Evolutionary conservation across 2,888 invertebrate species (phyloP), one percentile per base, ranked within the genome.

Genomic region (Neoaliturus tenellus): DNA sequence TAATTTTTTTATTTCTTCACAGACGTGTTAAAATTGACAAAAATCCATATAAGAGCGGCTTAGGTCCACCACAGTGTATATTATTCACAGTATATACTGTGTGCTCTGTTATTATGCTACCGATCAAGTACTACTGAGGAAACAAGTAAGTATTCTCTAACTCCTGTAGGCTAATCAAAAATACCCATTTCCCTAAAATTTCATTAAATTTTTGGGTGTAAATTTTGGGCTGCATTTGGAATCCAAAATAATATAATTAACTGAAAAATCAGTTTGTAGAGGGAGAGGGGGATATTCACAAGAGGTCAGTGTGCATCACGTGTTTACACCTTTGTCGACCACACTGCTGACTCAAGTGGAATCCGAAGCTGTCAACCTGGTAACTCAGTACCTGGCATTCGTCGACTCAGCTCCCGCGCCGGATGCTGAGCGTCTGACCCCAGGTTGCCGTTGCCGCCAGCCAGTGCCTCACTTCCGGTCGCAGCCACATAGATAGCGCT

Each of bases 341-440:
- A 14, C 44, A 17, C 44, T 12, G 6, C 20, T 3, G 3, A 6
- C 20, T 20, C 55, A 3, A 55, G 23, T 23, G 23, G 8, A 55
- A 23, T 55, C 12, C 55, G 14, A 14, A 2, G 1, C 25, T 4
- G 51, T 12, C 55, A 55, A 55, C 55, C 55, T 23, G 55, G 55
- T 55, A 55, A 55, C 23, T 14, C 20, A 14, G 25, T 25, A 25
- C 23, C 55, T 55, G 55, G 55, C 20, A 55, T 20, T 55, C 25
- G 55, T 55, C 62, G 31, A 28, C 62, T 28, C 25, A 25, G 28
- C 28, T 10, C 55, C 55, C 5, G 28, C 28, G 8, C 55, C 55
- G 31, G 28, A 62, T 62, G 62, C 62, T 62, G 51, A 51, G 62
- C 62, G 17, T 55, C 55, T 62, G 62, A n/a, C n/a, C n/a, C n/a